Evolutionary conservation across 2,888 invertebrate species (phyloP).

Genomic region (Pinctada fucata): DNA sequence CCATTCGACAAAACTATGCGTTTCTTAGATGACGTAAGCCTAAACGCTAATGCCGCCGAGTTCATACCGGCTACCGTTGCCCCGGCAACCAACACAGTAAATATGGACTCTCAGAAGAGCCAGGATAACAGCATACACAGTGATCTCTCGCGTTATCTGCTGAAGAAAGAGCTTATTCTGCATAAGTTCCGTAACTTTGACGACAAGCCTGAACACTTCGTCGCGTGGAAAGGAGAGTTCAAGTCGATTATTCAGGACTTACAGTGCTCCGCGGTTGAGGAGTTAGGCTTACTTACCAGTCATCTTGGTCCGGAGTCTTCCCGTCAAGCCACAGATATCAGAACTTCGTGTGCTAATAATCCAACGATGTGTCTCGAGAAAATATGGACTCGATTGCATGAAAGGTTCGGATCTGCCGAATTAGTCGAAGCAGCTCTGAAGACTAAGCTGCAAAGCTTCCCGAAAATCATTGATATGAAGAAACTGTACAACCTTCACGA

Average conservation of each 20-base stretch:
- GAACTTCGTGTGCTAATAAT: no score
- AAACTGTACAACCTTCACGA: conserved; percentile 41
- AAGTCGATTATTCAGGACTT: conserved; percentile 28
- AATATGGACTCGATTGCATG: no score
- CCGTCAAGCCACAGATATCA: no score
- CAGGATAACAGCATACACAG: neutral
- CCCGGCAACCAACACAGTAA: neutral
- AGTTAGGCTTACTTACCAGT: conserved; percentile 35
- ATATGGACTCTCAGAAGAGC: neutral
- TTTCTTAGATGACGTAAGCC: neutral
- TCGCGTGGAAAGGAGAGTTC: conserved; percentile 40
- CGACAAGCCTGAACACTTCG: conserved; percentile 38
- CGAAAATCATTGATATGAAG: conserved; percentile 34
- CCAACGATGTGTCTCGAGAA: no score
- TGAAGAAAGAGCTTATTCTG: conserved; percentile 40
- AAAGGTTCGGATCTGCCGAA: neutral
- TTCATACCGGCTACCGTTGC: neutral
- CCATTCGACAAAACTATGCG: neutral
- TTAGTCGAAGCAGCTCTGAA: conserved; percentile 34
- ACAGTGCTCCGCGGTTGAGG: conserved; percentile 25
- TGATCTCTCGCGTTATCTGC: conserved; percentile 31
- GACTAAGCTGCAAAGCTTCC: conserved; percentile 34
- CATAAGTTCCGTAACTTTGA: conserved; percentile 31
- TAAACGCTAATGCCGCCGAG: neutral
- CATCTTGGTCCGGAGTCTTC: conserved; percentile 37